Evolutionary conservation across 2,888 invertebrate species (phyloP), one percentile per base, ranked within the genome.

Genomic region (Diloba caeruleocephala): DNA sequence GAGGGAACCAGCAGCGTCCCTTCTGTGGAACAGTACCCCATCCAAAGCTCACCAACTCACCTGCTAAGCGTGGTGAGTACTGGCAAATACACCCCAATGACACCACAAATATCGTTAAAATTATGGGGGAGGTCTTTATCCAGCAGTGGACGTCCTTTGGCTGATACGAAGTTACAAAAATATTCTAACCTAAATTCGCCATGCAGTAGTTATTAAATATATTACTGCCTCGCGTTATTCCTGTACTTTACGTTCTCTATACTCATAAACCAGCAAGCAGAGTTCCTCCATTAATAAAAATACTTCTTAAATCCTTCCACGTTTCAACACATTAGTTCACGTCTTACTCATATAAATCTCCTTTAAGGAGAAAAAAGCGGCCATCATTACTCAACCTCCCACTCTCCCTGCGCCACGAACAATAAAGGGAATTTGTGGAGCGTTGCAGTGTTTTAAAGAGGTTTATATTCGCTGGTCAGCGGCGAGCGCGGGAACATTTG

Each of bases 311-410:
- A 33, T 53, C 39, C 56, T 50, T 58, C 41, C 63, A 71, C 62
- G 49, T 63, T 52, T 58, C 34, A 55, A 58, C 66, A 59, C 74
- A 79, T 80, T 75, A 71, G 59, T 78, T 50, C 48, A 57, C 58
- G 72, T 76, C 76, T 21, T 39, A 57, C 65, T 56, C 71, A 71
- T 60, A 74, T 64, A 69, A 64, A 63, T 68, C 69, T 57, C 45
- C 43, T 66, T 62, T 62, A 66, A 73, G 67, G 46, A 71, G 21
- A 68, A 64, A 69, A 66, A 10, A 4, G 2, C 5, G 8, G 34
- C 73, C 68, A 71, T 3, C 48, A 4, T 48, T 42, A 15, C 9
- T 41, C 44, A 70, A 71, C 21, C 62, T 29, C 0, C 39, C 25
- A 41, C 52, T 1, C 43, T 38, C 19, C 48, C 23, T 14, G 17